Evolutionary conservation across 2,797 vertebrate species (phyloP).

Genomic region (Lepus townsendii): DNA sequence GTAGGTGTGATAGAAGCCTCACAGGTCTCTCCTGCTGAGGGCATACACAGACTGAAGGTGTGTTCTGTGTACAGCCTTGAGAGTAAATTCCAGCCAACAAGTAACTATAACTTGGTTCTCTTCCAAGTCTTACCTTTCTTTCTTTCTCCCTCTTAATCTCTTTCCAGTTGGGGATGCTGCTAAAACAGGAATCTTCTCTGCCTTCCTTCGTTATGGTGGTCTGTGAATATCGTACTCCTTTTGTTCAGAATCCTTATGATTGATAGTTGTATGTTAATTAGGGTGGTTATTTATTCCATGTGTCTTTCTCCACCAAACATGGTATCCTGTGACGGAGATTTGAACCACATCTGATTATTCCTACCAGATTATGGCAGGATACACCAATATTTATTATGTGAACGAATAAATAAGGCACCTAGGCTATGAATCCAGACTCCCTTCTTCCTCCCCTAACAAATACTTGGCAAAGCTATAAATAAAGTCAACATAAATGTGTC

Average conservation of each 20-base stretch:
- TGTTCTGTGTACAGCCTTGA: background rate
- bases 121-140: constrained; percentile 14
- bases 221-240: background rate
- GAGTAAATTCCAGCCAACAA: background rate
- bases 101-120: background rate
- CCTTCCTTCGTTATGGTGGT: background rate
- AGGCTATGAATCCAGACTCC: background rate
- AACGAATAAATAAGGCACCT: background rate
- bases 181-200: background rate
- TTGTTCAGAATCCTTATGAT: background rate
- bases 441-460: background rate
- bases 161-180: background rate
- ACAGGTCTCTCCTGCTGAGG: background rate
- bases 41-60: background rate
- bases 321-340: background rate
- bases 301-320: background rate
- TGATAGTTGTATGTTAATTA: background rate
- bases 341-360: background rate
- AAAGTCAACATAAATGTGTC: background rate
- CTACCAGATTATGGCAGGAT: background rate
- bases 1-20: background rate
- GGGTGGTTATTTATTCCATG: background rate
- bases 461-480: background rate
- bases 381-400: background rate
- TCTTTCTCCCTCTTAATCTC: background rate